A percentile compares a stretch with the other conserved stretches of the same genome.
phyloP scores from a whole-genome alignment of 2,797 vertebrate genomes.

The Oryzias dopingdopingensis region DNA sequence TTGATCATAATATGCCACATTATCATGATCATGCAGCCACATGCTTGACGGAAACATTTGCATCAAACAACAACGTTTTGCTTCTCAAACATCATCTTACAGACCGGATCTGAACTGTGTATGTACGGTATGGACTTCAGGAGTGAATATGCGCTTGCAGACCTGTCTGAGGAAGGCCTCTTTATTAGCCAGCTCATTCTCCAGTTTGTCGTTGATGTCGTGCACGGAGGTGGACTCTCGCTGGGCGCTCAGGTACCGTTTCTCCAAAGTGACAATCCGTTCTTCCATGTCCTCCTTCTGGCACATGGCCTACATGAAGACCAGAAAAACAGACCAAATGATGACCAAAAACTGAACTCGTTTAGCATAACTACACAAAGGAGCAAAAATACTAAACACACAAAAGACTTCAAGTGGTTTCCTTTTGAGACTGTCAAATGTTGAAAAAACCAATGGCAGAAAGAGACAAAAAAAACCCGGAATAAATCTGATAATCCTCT shows the following conservation, averaged over 20 bases:
- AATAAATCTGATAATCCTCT: too few species aligned
- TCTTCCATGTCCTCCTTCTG: conserved; percentile 99
- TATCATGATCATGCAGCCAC: too few species aligned
- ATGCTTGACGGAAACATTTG: too few species aligned
- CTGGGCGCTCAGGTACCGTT: conserved; percentile 97
- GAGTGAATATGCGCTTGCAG: conserved; percentile 19
- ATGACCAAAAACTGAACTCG: not conserved
- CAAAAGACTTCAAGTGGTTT: too few species aligned
- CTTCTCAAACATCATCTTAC: too few species aligned
- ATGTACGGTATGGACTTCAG: not conserved
- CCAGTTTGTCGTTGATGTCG: conserved; percentile 98
- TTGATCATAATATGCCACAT: too few species aligned
- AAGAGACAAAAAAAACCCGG: too few species aligned
- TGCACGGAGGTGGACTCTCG: conserved; percentile 98
- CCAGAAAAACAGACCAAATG: conserved; percentile 3
- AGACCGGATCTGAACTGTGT: not conserved
- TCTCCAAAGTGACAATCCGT: conserved; percentile 95
- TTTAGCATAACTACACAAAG: too few species aligned
- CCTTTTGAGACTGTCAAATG: too few species aligned
- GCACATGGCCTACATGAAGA: conserved; percentile 87
- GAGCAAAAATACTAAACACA: too few species aligned
- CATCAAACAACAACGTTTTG: too few species aligned
- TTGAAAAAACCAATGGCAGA: too few species aligned
- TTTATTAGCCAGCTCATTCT: conserved; percentile 97
- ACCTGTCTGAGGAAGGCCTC: conserved; percentile 98